Base-by-base conservation (phyloP, 2,113 vertebrate species). In the Calidris pugnax region DNA sequence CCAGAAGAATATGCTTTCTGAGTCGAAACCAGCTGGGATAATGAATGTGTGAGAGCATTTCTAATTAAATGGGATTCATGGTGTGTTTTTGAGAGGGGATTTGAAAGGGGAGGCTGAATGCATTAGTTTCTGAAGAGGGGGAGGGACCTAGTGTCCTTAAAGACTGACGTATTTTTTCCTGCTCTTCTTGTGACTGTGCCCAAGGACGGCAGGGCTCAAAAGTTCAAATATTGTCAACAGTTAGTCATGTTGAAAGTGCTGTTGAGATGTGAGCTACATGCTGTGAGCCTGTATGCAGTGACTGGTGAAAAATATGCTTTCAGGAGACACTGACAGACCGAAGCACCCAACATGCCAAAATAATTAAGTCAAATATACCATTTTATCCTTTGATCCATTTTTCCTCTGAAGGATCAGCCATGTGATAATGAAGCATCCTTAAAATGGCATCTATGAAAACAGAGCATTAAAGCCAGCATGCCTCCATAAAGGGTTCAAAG, bases 1-100 rank as follows among this genome's bases (percentile, higher is more conserved):
- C 71, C 71, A 80, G 67, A 94, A 48, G 53, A 95, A 82, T 66
- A 81, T 60, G 68, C 45, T 96, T 93, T 93, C 88, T 85, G 66
- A 92, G 78, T 64, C 1, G 1, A 80, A 93, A 88, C 67, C 86
- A 91, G 73, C 74, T 74, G 45, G 63, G 72, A 62, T 87, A 94
- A 97, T 91, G 64, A 95, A 86, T 66, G 64, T 67, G 53, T 82
- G 91, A 96, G 77, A 94, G 82, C 69, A 79, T 94, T 95, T 94
- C 87, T 95, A 94, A 87, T 90, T 93, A 93, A 94, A 87, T 47
- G 15, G 87, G 68, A 87, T 94, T 85, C 63, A 17, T 77, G 67
- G 62, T 86, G 78, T 64, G 76, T 27, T 87, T 95, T 85, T 94
- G 82, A 89, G 50, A 94, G 43, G 9, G 22, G 33, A 71, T 91